These are phyloP conservation scores for Parauchenoglanis ngamensis DNA, from an alignment of 2,797 vertebrate genomes.

Conservation along the genomic window DNA sequence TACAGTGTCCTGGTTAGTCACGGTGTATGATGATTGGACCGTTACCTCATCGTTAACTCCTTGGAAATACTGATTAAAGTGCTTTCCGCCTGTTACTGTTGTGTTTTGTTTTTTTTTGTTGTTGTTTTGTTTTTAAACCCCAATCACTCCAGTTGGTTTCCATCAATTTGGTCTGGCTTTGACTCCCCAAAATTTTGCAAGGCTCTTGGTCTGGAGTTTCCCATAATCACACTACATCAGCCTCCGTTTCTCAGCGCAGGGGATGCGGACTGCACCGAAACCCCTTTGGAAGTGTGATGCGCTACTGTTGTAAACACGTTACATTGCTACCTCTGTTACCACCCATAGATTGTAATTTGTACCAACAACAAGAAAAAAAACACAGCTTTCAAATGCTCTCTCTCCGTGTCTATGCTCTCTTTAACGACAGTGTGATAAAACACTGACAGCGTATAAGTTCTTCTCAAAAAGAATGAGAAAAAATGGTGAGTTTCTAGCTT, in stretches of 20 bases:
- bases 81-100: background rate
- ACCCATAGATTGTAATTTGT: background rate
- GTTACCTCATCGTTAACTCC: background rate
- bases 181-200: background rate
- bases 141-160: background rate
- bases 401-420: background rate
- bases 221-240: background rate
- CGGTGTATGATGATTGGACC: no score
- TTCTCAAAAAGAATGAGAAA: background rate
- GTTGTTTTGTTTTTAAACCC: background rate
- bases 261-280: background rate
- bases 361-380: no score
- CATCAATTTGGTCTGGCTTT: background rate
- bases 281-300: background rate
- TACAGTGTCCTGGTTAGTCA: background rate
- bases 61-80: background rate
- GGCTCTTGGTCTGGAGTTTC: background rate
- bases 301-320: background rate
- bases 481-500: background rate
- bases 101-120: background rate
- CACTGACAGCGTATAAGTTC: no score
- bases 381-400: background rate
- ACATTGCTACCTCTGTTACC: background rate
- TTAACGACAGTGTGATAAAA: background rate
- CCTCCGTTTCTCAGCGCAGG: background rate